Evolutionary conservation across 1,140 invertebrate genomes (phyloP), one percentile per base, ranked within the genome.

Genomic region (Ceratina australensis): DNA sequence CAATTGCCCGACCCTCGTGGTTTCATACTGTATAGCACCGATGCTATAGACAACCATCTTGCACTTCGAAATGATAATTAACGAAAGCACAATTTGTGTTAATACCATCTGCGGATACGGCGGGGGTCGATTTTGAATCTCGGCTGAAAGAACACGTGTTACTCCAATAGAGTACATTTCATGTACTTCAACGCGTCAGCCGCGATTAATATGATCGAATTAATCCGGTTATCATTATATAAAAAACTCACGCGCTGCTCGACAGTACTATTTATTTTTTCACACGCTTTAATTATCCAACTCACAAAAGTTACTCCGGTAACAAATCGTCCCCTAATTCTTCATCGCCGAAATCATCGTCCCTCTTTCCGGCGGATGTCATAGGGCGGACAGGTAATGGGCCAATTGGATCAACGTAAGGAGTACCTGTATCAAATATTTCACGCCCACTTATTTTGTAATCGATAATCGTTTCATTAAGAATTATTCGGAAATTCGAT

Each of bases 301-400:
- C 5, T 20, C 8, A 69, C 8, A 15, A 61, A 33, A 49, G 66
- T 89, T 93, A 96, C 87, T 96, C 95, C 5, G 97, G 97, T 86
- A 98, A 89, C 54, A 98, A 91, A 89, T 97, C 96, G 82, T 97
- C 96, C 10, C 96, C 96, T 22, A 97, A 92, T 90, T 96, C 95
- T 90, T 96, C 96, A 89, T 97, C 95, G 54, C 93, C 96, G 91
- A 97, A 97, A 80, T 97, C 96, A 72, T 97, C 96, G 68, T 96
- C 96, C 69, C 93, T 93, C 87, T 93, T 94, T 49, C 93, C 93
- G 47, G 92, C 93, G 50, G 95, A 95, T 18, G 97, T 98, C 89
- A 96, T 96, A 2, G 97, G 97, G 74, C 97, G 92, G 69, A 94
- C 93, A 74, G 95, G 94, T 47, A 94, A 91, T 0, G 96, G 95